Evolutionary conservation across 37 sponge, comb jelly and placozoan species (phyloP), one percentile per base, ranked within the genome.

Genomic region (Chondrilla cf. caribensis): DNA sequence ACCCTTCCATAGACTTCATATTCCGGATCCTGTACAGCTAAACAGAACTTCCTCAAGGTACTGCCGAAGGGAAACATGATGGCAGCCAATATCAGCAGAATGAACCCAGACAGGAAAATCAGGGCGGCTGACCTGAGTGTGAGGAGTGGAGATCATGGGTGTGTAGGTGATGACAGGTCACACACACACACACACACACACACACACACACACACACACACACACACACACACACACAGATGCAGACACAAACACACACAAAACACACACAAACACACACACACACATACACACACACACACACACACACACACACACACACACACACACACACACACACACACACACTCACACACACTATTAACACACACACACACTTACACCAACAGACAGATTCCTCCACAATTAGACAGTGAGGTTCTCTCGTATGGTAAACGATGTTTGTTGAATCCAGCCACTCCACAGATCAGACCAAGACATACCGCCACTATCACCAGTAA

Each of bases 41-140:
- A 43, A 7, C 76, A 73, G 76, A 73, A 2, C 43, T 73, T 73
- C 22, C 76, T 39, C 42, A 4, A 7, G 7, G 44, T 43, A 38
- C 43, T 73, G 2, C 76, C 76, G 36, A 73, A 73, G 21, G 76
- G 76, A 7, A 73, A 73, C 76, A 73, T 39, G 41, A 73, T 25
- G 41, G 76, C 76, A 37, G 76, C 76, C 41, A 73, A 42, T n/a
- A 73, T 73, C 43, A 73, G 40, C 42, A 73, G 76, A 22, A 73
- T 24, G 41, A 73, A 73, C 15, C 44, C 39, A 11, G 44, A 15
- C 19, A 73, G 21, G 41, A 73, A 73, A 43, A 73, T 39, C 40
- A 73, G 44, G 43, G 31, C 31, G 3, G 41, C 41, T 2, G 76
- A 73, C 3, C 76, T 73, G 76, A 22, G 40, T 22, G 17, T 22